A percentile compares a stretch with the other conserved stretches of the same genome.
These are phyloP conservation scores for Alcedo atthis DNA, from an alignment of 2,797 vertebrate species.

Conservation along the genomic window DNA sequence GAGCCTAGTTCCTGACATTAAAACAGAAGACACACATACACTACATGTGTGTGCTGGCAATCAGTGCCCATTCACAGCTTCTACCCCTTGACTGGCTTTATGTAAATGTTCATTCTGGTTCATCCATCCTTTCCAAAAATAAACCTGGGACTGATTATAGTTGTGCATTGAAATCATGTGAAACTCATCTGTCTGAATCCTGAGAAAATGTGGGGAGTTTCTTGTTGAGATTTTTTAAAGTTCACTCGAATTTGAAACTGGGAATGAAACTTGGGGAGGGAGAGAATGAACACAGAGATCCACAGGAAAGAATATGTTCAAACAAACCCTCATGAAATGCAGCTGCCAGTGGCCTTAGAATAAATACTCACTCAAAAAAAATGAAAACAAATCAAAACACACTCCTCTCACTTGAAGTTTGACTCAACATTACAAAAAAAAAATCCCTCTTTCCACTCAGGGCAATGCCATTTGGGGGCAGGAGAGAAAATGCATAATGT, in stretches of 20 bases:
- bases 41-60: neutral
- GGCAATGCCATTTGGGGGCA: neutral
- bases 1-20: neutral
- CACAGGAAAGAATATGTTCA: neutral
- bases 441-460: neutral
- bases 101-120: slow-evolving; percentile 13
- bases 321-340: neutral
- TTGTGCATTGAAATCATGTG: slow-evolving; percentile 13
- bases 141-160: slow-evolving; percentile 5
- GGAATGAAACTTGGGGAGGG: neutral
- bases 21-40: neutral
- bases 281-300: neutral
- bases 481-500: neutral
- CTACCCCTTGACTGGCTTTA: neutral
- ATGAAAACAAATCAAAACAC: neutral
- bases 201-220: slow-evolving; percentile 53
- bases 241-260: slow-evolving; percentile 27
- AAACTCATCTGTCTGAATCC: slow-evolving; percentile 2
- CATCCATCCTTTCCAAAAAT: neutral
- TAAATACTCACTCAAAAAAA: neutral
- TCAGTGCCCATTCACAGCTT: neutral
- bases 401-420: neutral
- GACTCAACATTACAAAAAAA: neutral
- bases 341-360: neutral
- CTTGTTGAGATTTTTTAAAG: slow-evolving; percentile 14